These are phyloP conservation scores for Callinectes sapidus DNA, from an alignment of 2,888 invertebrate genomes.

Conservation along the genomic window DNA sequence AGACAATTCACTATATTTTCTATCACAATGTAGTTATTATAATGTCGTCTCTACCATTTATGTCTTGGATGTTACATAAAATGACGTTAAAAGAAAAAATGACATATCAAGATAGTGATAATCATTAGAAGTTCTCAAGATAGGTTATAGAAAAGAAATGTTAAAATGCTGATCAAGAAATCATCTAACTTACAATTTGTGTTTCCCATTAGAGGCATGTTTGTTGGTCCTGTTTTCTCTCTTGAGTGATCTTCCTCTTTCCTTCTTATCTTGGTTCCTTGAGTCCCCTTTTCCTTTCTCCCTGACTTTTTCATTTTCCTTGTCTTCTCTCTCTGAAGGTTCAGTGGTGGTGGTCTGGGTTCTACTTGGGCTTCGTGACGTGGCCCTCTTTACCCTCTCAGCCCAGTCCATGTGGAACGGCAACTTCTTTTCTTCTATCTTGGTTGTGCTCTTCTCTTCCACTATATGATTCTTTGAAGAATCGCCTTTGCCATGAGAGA, in stretches of 20 bases:
- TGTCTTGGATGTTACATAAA: background rate
- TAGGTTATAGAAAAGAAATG: background rate
- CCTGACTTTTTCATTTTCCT: conserved; percentile 65
- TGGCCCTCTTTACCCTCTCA: conserved; percentile 53
- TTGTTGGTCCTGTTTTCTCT: conserved; percentile 57
- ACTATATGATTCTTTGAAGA: conserved; percentile 9
- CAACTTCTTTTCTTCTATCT: conserved; percentile 59
- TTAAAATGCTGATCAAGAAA: background rate
- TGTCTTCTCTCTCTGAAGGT: conserved; percentile 53
- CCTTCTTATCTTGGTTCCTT: conserved; percentile 50
- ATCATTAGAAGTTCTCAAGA: background rate
- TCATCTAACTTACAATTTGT: conserved; percentile 59
- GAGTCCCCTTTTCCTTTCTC: conserved; percentile 55
- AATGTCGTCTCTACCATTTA: background rate
- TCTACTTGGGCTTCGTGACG: conserved; percentile 55
- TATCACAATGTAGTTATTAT: background rate
- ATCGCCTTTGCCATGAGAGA: conserved; percentile 46
- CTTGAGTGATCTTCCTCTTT: conserved; percentile 61
- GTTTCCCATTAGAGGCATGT: conserved; percentile 53
- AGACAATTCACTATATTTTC: background rate
- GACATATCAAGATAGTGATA: background rate
- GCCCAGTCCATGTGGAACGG: conserved; percentile 56
- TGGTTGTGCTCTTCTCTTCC: conserved; percentile 48
- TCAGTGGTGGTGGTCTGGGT: conserved; percentile 39
- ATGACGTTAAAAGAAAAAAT: background rate